Conservation (phyloP, 2,888 invertebrate species). For the Chymomyza procnemis region DNA sequence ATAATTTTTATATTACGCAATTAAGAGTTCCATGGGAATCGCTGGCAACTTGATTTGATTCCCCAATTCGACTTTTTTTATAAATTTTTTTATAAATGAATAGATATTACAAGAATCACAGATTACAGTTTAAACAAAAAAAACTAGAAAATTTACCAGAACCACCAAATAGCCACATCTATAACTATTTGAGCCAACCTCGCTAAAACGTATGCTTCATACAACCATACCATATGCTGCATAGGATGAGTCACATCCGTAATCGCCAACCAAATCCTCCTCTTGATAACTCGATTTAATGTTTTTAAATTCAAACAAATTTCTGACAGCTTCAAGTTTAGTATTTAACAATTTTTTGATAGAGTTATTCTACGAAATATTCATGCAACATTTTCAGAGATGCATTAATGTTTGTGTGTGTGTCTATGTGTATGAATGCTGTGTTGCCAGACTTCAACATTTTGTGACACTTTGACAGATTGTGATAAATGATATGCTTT, state of each 20-base stretch:
- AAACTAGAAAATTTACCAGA: too few relatives aligned
- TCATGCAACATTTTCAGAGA: background rate
- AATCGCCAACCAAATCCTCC: background rate
- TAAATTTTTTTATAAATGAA: too few relatives aligned
- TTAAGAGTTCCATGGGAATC: too few relatives aligned
- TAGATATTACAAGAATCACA: too few relatives aligned
- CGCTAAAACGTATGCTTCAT: background rate
- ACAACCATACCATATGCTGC: background rate
- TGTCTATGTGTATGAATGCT: background rate
- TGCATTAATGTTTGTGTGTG: background rate
- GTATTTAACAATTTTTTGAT: background rate
- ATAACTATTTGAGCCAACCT: background rate
- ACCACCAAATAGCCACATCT: too few relatives aligned
- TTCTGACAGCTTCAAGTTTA: background rate
- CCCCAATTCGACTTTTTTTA: too few relatives aligned
- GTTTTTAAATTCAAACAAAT: background rate
- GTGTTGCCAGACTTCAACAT: background rate
- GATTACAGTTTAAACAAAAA: too few relatives aligned
- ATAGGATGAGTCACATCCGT: background rate
- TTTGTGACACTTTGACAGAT: slow-evolving; percentile 34
- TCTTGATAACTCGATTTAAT: background rate
- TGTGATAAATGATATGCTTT: slow-evolving; percentile 34
- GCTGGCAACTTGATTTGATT: too few relatives aligned
- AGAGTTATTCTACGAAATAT: background rate
- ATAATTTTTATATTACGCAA: too few relatives aligned